Conservation (phyloP, 2,797 vertebrate species). For the Xenops minutus region DNA sequence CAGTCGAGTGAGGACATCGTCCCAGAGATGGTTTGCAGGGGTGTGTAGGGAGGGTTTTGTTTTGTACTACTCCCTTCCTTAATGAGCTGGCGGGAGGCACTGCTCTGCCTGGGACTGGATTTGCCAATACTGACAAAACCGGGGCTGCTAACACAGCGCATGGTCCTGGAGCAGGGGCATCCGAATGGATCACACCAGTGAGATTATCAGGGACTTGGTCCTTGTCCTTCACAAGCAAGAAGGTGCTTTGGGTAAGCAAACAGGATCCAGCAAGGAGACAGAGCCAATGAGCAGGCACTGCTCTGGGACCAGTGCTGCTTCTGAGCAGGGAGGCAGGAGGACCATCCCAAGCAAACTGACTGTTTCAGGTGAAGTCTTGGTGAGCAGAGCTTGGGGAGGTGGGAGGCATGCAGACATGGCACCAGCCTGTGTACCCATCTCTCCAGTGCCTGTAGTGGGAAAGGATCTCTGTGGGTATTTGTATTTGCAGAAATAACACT, state of each 20-base stretch:
- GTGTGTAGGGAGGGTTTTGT: not conserved
- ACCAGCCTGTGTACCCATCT: not conserved
- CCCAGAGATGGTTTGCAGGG: not conserved
- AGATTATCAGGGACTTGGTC: not conserved
- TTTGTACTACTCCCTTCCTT: not conserved
- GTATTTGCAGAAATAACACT: not conserved
- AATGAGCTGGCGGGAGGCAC: constrained; percentile 12
- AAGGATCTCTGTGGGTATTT: not conserved
- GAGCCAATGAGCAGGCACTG: rapidly evolving
- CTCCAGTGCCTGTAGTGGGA: not conserved
- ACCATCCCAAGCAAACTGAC: not conserved
- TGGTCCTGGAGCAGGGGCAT: not conserved
- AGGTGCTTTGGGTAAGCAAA: not conserved
- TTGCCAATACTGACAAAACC: not conserved
- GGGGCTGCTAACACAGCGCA: rapidly evolving
- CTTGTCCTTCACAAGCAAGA: not conserved
- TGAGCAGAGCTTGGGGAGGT: not conserved
- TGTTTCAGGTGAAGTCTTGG: not conserved
- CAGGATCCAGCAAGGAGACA: rapidly evolving
- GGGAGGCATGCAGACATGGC: not conserved
- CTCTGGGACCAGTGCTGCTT: not conserved
- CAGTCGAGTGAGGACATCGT: not conserved
- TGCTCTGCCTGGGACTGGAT: not conserved
- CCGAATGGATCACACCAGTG: rapidly evolving
- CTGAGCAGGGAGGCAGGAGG: not conserved